Evolutionary conservation across 1,140 invertebrate species (phyloP).

Genomic region (Paraescarpia echinospica): DNA sequence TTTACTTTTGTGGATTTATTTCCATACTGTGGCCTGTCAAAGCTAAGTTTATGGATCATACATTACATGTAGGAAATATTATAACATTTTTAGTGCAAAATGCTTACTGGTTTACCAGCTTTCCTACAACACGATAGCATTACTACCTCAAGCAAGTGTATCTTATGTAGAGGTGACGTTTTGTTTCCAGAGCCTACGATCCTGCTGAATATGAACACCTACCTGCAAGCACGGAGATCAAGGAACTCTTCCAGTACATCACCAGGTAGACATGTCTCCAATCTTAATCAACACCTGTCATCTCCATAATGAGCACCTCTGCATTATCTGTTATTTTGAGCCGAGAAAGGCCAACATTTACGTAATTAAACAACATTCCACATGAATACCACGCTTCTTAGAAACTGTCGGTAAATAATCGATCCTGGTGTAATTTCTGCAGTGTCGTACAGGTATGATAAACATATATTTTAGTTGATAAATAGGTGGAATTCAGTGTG

Average conservation of each 20-base stretch:
- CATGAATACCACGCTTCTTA: too few relatives aligned
- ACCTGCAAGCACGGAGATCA: constrained; percentile 79
- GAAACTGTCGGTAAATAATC: too few relatives aligned
- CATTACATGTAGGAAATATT: too few relatives aligned
- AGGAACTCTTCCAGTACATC: constrained; percentile 92
- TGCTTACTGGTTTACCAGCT: background rate
- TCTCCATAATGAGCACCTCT: background rate
- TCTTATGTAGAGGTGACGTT: constrained; percentile 11
- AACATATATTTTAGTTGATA: too few relatives aligned
- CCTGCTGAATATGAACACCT: constrained; percentile 82
- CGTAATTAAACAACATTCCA: background rate
- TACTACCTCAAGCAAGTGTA: background rate
- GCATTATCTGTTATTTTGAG: background rate
- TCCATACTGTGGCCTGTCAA: too few relatives aligned
- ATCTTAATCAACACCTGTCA: background rate
- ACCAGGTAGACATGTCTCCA: constrained; percentile 69
- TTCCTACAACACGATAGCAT: background rate
- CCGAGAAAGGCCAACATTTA: background rate
- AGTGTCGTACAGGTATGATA: too few relatives aligned
- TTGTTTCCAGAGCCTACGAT: constrained; percentile 73
- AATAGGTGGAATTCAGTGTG: too few relatives aligned
- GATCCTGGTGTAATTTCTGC: too few relatives aligned
- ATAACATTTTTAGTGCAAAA: background rate
- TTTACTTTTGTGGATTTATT: too few relatives aligned
- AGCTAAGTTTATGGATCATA: too few relatives aligned